These are phyloP conservation scores for Ceriagrion tenellum DNA, from an alignment of 2,888 invertebrate genomes.

Conservation along the genomic window DNA sequence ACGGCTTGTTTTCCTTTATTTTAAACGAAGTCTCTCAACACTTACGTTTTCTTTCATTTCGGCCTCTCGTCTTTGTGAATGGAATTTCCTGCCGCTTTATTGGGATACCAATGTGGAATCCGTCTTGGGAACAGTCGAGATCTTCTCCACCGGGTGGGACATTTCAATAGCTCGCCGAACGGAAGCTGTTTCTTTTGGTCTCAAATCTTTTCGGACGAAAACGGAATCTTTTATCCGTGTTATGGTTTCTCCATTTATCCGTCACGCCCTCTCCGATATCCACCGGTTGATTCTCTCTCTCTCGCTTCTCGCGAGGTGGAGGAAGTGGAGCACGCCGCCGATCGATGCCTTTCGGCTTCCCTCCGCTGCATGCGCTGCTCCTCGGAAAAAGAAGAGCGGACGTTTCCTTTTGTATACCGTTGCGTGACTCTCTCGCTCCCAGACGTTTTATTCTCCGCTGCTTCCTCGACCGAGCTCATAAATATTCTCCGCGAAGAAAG, in stretches of 20 bases:
- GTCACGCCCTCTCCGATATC: background rate
- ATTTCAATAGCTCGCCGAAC: background rate
- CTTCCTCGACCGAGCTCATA: background rate
- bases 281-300: background rate
- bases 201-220: background rate
- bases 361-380: background rate
- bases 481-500: conserved; percentile 11
- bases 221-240: background rate
- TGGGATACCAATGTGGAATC: too few species aligned
- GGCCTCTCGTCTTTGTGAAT: too few species aligned
- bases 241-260: background rate
- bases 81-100: too few species aligned
- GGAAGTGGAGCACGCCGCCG: background rate
- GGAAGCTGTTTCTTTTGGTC: background rate
- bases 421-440: background rate
- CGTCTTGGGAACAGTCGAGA: background rate
- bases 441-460: background rate
- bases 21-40: too few species aligned
- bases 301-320: too few species aligned
- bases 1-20: too few species aligned
- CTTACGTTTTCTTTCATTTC: too few species aligned
- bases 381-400: background rate
- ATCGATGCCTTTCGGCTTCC: background rate
- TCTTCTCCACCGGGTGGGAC: background rate
- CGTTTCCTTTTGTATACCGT: background rate